Conservation (phyloP, 2,113 vertebrate species). For the Podarcis raffonei region DNA sequence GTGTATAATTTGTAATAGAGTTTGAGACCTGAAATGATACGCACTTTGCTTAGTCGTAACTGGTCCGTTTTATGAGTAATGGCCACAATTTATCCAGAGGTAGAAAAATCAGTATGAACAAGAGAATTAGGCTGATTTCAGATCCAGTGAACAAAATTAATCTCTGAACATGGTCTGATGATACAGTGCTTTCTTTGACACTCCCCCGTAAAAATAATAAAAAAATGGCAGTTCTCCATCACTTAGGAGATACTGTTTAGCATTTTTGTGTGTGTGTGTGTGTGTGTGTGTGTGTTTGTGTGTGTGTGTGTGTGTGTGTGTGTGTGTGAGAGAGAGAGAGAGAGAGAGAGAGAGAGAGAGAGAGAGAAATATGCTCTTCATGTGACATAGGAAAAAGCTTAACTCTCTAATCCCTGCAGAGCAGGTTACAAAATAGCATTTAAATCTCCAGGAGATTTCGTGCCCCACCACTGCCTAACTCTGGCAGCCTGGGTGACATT, state of each 20-base stretch:
- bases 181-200: background rate
- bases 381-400: constrained; percentile 22
- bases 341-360: background rate
- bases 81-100: background rate
- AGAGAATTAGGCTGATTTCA: background rate
- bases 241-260: background rate
- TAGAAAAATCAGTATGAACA: background rate
- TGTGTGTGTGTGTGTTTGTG: background rate
- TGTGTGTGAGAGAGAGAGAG: too few species aligned
- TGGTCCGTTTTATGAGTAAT: background rate
- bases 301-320: too few species aligned
- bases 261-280: background rate
- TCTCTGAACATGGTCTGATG: background rate
- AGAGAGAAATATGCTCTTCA: background rate
- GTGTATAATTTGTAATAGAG: background rate
- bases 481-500: background rate
- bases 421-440: constrained; percentile 5
- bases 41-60: too few species aligned
- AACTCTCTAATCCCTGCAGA: constrained; percentile 16
- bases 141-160: background rate
- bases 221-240: background rate
- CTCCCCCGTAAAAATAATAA: too few species aligned
- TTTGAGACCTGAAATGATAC: background rate
- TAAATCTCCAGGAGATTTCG: constrained; percentile 1
- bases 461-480: background rate